Evolutionary conservation across 2,113 vertebrate genomes (phyloP).

Genomic region (Oxyura jamaicensis): DNA sequence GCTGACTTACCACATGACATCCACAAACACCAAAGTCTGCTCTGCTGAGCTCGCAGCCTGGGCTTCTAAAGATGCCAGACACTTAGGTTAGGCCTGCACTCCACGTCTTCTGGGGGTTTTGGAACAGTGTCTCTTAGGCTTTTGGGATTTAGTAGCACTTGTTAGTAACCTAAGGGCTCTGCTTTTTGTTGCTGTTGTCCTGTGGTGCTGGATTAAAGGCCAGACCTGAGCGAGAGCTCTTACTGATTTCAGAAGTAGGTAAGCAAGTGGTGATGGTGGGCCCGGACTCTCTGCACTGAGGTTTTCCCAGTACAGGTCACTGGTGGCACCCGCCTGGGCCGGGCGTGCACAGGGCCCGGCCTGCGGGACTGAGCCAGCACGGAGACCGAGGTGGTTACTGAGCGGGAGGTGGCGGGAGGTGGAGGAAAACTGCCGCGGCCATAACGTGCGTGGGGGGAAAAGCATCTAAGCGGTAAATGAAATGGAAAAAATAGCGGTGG

Average conservation of each 20-base stretch:
- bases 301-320: background rate
- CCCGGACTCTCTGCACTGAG: background rate
- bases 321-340: background rate
- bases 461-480: background rate
- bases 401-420: background rate
- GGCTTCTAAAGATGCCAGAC: background rate
- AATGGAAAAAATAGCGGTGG: background rate
- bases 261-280: background rate
- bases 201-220: slow-evolving; percentile 1
- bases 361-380: background rate
- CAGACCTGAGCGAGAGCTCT: background rate
- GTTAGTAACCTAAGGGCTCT: background rate
- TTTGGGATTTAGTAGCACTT: background rate
- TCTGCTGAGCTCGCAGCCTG: background rate
- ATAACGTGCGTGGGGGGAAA: background rate
- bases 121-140: background rate
- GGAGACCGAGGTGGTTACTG: background rate
- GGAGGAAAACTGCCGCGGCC: background rate
- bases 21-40: background rate
- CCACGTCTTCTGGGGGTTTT: background rate
- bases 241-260: background rate
- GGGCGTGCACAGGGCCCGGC: background rate
- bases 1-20: background rate
- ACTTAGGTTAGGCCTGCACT: background rate
- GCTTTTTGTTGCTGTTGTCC: background rate